Conservation (phyloP, 2,113 vertebrate species). For the Tylochromis polylepis region DNA sequence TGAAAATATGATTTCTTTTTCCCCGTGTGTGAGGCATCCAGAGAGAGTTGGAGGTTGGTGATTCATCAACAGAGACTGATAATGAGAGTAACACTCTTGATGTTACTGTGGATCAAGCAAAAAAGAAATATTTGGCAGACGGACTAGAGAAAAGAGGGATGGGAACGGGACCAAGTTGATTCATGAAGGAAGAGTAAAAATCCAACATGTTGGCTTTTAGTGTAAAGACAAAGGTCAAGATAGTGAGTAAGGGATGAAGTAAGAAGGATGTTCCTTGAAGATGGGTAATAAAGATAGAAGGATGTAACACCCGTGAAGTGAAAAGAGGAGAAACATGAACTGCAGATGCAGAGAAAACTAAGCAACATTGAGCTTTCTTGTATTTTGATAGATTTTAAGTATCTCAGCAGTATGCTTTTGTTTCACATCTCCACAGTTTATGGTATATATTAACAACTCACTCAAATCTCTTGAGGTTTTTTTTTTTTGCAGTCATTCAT, state of each 20-base stretch:
- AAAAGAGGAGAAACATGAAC: not conserved
- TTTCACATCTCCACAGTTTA: conserved; percentile 24
- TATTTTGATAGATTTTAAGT: conserved; percentile 3
- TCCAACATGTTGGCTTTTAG: not conserved
- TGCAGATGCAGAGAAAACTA: not conserved
- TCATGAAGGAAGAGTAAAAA: not conserved
- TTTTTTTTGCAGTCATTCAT: conserved; percentile 23
- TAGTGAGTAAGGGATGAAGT: not conserved
- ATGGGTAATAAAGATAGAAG: not conserved
- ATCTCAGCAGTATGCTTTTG: conserved; percentile 18
- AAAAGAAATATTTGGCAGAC: not conserved
- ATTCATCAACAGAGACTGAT: conserved; percentile 35
- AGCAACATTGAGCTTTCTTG: not conserved
- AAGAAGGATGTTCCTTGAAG: not conserved
- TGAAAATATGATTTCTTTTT: conserved; percentile 23
- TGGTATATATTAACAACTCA: conserved; percentile 10
- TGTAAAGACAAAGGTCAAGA: not conserved
- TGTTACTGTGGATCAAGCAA: conserved; percentile 3
- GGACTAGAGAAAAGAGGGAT: not conserved
- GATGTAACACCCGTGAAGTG: not conserved
- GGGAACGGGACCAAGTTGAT: not conserved
- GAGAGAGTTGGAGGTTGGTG: not conserved
- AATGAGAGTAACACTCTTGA: conserved; percentile 19
- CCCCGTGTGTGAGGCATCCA: not conserved
- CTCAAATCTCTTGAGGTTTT: conserved; percentile 28